Evolutionary conservation across 2,888 invertebrate genomes (phyloP), one percentile per base, ranked within the genome.

Genomic region (Cryptus viduatorius): DNA sequence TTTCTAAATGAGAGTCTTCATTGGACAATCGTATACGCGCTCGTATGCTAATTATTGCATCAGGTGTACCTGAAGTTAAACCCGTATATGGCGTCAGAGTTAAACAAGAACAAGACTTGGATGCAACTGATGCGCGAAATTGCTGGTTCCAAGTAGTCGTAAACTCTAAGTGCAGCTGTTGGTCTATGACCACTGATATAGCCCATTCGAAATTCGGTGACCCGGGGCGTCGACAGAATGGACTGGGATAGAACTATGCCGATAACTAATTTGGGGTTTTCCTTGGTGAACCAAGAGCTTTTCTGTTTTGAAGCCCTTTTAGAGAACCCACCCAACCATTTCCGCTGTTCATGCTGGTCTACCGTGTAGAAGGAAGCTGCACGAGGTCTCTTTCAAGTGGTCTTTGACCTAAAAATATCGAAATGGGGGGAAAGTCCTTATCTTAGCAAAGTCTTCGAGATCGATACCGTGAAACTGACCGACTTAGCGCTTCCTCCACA

Each of bases 381-480:
- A 19, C 69, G 50, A 53, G 37, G 29, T 37, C 53, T 71, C 7
- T 5, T 71, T 71, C 37, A 53, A 56, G 53, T 42, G 71, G 71
- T 19, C 1, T 10, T 42, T 24, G 53, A 8, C 56, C 53, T 29
- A 31, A 19, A 53, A 53, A 37, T 19, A 37, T 53, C 37, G 16
- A 53, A 37, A 4, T 14, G 19, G 53, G 37, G 37, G 71, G 37
- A 53, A 10, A 12, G 42, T 16, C 56, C 19, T 24, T 24, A 56
- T 24, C 56, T 3, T 4, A 12, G 12, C 10, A 56, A 56, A 19
- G 19, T 12, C 19, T 56, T 10, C 19, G 24, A 7, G 56, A 14
- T 56, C 56, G 10, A 71, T 53, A 37, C 71, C 37, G 19, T 71
- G 53, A 71, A 71, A 53, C 31, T 71, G 71, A 71, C 46, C 53